Evolutionary conservation across 2,797 vertebrate species (phyloP).

Genomic region (Coregonus ussuriensis): DNA sequence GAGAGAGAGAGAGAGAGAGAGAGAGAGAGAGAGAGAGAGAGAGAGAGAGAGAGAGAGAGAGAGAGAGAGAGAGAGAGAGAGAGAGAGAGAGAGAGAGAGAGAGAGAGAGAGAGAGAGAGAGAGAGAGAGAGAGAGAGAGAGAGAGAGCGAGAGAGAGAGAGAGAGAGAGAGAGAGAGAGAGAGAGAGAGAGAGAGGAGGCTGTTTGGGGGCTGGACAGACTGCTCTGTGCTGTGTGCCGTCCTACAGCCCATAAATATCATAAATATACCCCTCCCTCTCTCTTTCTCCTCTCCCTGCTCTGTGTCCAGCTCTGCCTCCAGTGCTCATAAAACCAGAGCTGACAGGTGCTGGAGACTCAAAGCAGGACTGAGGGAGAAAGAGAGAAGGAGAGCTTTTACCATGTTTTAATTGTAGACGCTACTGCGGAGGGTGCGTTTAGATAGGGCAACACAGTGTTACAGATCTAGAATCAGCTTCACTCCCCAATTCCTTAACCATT

Average conservation of each 20-base stretch:
- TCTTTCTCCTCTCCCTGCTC: conserved; percentile 2
- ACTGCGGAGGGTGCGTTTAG: background rate
- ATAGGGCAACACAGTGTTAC: background rate
- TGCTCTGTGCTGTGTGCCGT: conserved; percentile 3
- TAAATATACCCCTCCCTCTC: conserved; percentile 35
- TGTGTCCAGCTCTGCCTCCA: conserved; percentile 46
- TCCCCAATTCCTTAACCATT: too few species aligned
- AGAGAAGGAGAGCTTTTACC: background rate
- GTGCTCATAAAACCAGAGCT: conserved; percentile 54
- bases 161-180: conserved; percentile 1
- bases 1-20: background rate
- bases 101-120: background rate
- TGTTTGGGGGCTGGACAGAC: background rate
- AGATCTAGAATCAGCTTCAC: background rate
- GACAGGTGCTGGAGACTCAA: conserved; percentile 69
- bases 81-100: background rate
- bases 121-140: too few species aligned
- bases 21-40: too few species aligned
- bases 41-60: background rate
- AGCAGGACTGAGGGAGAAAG: conserved; percentile 40
- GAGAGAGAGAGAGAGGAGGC: background rate
- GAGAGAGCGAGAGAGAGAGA: background rate
- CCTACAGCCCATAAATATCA: conserved; percentile 48
- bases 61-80: conserved; percentile 1
- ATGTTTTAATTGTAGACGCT: too few species aligned